These are phyloP conservation scores for Octopus bimaculoides DNA, from an alignment of 1,140 invertebrate species.

Conservation along the genomic window DNA sequence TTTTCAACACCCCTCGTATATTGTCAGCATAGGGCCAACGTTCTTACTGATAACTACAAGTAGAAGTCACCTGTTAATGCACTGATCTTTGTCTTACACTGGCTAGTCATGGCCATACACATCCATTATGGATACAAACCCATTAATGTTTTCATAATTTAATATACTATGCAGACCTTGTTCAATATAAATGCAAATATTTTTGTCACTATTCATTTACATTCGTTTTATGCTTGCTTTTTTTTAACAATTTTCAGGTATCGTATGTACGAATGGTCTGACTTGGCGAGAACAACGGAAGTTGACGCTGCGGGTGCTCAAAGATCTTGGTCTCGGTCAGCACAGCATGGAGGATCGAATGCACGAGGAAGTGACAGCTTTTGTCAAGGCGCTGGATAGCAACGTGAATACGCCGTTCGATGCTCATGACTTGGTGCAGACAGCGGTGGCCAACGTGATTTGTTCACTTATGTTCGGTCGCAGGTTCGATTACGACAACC, in stretches of 20 bases:
- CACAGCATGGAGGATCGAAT: slow-evolving; percentile 71
- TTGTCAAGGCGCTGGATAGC: slow-evolving; percentile 21
- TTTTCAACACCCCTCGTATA: too few relatives aligned
- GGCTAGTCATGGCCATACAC: too few relatives aligned
- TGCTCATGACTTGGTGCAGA: slow-evolving; percentile 26
- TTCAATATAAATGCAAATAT: too few relatives aligned
- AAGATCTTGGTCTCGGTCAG: slow-evolving; percentile 73
- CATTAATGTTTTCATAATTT: too few relatives aligned
- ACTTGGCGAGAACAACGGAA: slow-evolving; percentile 73
- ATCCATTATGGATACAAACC: too few relatives aligned
- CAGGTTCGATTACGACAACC: slow-evolving; percentile 61
- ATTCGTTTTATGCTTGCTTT: not conserved
- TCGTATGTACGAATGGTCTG: slow-evolving; percentile 48
- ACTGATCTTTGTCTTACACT: too few relatives aligned
- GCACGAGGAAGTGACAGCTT: slow-evolving; percentile 60
- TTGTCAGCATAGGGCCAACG: too few relatives aligned
- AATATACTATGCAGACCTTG: too few relatives aligned
- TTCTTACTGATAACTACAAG: too few relatives aligned
- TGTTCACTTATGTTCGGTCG: slow-evolving; percentile 84
- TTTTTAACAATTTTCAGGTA: slow-evolving; percentile 21
- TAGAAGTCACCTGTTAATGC: too few relatives aligned
- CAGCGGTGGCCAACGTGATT: slow-evolving; percentile 67
- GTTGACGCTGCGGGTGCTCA: slow-evolving; percentile 71
- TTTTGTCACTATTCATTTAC: too few relatives aligned
- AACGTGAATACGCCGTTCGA: slow-evolving; percentile 22